Evolutionary conservation across 1,140 invertebrate genomes (phyloP).

Genomic region (Myzus persicae): DNA sequence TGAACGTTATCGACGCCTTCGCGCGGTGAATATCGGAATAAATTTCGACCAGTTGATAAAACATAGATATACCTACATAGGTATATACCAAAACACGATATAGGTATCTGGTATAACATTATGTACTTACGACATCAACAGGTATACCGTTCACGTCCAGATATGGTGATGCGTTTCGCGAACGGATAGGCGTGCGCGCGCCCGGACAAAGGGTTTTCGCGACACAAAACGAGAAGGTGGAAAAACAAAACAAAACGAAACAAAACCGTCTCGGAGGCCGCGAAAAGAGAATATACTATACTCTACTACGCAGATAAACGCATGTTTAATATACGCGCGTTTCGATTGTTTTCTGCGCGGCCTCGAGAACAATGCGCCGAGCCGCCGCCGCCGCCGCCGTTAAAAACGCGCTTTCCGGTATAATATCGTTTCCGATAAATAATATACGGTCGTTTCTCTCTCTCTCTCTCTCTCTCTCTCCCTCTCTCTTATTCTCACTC

Average conservation of each 20-base stretch:
- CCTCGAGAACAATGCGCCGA: constrained; percentile 18
- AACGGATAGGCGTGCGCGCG: not conserved
- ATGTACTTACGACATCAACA: not conserved
- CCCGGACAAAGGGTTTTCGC: not conserved
- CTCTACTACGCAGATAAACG: not conserved
- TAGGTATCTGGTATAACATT: no score
- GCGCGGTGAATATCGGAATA: not conserved
- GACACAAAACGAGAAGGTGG: not conserved
- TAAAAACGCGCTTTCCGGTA: not conserved
- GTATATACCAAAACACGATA: not conserved
- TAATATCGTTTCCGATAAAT: constrained; percentile 36
- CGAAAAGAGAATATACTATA: not conserved
- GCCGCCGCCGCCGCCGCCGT: constrained; percentile 31
- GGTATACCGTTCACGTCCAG: not conserved
- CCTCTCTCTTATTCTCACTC: no score
- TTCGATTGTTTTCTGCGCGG: constrained; percentile 28
- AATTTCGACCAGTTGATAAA: not conserved
- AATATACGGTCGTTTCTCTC: not conserved
- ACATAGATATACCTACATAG: not conserved
- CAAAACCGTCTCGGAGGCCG: not conserved
- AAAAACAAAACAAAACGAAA: not conserved
- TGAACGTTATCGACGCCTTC: not conserved
- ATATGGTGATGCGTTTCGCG: not conserved
- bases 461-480: not conserved
- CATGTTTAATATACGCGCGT: not conserved